Percentiles rank a stretch among this genome's conserved stretches.
phyloP scores from a whole-genome alignment of 2,113 vertebrate species.

The Cichladusa arquata region DNA sequence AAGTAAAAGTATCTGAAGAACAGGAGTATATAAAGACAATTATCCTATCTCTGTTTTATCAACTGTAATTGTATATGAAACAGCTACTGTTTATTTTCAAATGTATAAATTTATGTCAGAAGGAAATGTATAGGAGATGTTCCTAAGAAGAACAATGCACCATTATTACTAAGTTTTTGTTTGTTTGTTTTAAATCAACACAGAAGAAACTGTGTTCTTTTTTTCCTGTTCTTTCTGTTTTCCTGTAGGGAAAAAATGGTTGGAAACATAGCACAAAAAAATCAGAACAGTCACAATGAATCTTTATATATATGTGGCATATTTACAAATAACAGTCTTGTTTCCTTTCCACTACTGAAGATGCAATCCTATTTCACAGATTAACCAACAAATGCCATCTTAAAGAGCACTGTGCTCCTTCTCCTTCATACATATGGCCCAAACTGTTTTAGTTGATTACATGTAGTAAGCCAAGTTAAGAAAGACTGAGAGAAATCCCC shows the following conservation, averaged over 20 bases:
- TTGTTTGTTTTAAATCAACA: not conserved
- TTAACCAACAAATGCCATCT: not conserved
- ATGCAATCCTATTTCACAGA: not conserved
- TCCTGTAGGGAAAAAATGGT: not conserved
- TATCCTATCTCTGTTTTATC: not conserved
- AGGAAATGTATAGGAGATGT: not conserved
- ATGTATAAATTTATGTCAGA: not conserved
- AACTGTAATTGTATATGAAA: not conserved
- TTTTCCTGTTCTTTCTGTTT: not conserved
- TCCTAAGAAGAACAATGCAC: not conserved
- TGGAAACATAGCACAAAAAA: not conserved
- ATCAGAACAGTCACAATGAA: not conserved
- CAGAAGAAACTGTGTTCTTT: not conserved
- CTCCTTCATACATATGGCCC: not conserved
- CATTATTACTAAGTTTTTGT: not conserved
- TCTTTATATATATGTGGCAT: not conserved
- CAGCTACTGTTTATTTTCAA: not conserved
- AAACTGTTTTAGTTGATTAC: not conserved
- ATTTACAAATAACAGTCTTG: not conserved
- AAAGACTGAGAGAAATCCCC: not conserved
- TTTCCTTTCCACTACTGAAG: not conserved
- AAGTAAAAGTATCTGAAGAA: not conserved
- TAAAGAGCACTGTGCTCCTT: not conserved
- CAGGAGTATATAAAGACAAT: not conserved
- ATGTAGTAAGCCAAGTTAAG: not conserved